Evolutionary conservation across 2,888 invertebrate genomes (phyloP), one percentile per base, ranked within the genome.

Genomic region (Epinotia nisella): DNA sequence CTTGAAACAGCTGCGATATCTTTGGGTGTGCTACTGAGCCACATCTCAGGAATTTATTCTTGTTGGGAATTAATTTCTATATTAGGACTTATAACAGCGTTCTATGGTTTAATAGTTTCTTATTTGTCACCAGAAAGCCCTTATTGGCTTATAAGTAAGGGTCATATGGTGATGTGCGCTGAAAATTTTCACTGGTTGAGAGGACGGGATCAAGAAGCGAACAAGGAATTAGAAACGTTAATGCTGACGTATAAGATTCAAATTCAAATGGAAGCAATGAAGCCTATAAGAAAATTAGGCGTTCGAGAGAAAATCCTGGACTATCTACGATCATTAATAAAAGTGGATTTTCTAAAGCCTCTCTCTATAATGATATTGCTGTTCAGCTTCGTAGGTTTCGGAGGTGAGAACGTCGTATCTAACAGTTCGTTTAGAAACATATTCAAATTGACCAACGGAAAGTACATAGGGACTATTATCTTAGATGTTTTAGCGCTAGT

Each of bases 391-490:
- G 75, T 81, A 3, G 77, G 79, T 4, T 75, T 80, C n/a, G 78
- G 79, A 1, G 76, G 78, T 9, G 79, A 81, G 49, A 79, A 77
- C 60, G 9, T 76, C 7, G 53, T 75, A 41, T 72, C 78, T 3
- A 78, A 74, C 74, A 80, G 76, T 74, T 78, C 78, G 15, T 70
- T 79, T 21, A 70, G 76, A 65, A 74, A 79, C 51, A 62, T 78
- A 39, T 79, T 79, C 24, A 77, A 77, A 74, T 70, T 79, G 58
- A 75, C 78, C 11, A 78, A 79, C 58, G 80, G 79, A 10, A 80
- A 81, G 71, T 81, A 79, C 60, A 79, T 78, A 55, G 80, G 79
- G 2, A 80, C 81, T 13, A 77, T 81, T 24, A 73, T 81, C 39
- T 68, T 81, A 13, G 80, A 79, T 68, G 76, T 78, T 41, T 67